phyloP scores from a whole-genome alignment of 2,113 vertebrate genomes.

The Hipposideros armiger region DNA sequence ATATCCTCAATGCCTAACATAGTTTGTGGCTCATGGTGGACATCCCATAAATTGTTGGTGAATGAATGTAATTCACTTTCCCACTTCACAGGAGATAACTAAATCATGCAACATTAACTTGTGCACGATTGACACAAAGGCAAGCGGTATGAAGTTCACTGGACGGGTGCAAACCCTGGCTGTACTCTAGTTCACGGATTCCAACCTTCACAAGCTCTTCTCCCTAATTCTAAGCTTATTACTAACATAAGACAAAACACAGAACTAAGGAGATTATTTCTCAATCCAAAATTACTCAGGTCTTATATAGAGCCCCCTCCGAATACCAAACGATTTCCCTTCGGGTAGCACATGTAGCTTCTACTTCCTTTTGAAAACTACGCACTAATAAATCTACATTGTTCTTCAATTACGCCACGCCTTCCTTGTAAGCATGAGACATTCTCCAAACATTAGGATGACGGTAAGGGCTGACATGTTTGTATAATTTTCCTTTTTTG shows the following conservation, averaged over 20 bases:
- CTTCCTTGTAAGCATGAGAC: constrained; percentile 24
- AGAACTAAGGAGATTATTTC: background rate
- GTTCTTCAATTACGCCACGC: background rate
- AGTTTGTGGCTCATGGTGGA: background rate
- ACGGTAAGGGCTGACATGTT: constrained; percentile 51
- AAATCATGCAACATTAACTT: background rate
- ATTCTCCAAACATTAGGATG: constrained; percentile 57
- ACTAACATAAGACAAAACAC: background rate
- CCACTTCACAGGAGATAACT: background rate
- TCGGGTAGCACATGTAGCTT: background rate
- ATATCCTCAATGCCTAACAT: background rate
- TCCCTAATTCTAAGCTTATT: background rate
- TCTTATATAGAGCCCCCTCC: background rate
- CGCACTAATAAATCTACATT: background rate
- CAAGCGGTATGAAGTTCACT: background rate
- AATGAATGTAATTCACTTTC: constrained; percentile 33
- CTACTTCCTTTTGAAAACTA: background rate
- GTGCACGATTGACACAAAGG: background rate
- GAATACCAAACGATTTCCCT: background rate
- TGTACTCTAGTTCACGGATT: background rate
- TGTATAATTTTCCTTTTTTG: constrained; percentile 57
- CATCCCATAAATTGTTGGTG: background rate
- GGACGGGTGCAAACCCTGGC: background rate
- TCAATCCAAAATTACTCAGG: background rate
- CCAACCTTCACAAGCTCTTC: background rate